Conservation (phyloP, 2,113 vertebrate species). For the Sterrhoptilus dennistouni region DNA sequence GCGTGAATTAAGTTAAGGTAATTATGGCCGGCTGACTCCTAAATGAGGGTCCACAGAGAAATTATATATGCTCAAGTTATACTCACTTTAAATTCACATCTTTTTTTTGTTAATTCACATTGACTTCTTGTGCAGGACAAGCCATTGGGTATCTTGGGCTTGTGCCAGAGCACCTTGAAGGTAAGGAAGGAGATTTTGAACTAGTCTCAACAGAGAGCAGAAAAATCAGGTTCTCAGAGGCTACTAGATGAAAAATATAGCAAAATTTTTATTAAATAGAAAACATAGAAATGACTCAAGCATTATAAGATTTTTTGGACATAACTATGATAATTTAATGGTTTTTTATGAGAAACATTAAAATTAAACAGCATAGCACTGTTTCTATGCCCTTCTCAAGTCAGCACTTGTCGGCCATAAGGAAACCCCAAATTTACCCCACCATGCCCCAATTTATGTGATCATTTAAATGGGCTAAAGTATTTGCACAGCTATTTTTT, state of each 20-base stretch:
- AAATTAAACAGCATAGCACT: neutral
- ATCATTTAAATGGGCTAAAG: neutral
- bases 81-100: constrained; percentile 13
- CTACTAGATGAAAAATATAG: neutral
- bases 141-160: neutral
- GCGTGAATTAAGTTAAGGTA: constrained; percentile 13
- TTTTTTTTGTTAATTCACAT: constrained; percentile 22
- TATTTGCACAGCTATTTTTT: neutral
- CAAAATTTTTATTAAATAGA: neutral
- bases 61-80: neutral
- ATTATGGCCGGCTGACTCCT: constrained; percentile 23
- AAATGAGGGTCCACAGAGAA: constrained; percentile 29
- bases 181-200: neutral
- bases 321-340: neutral
- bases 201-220: neutral
- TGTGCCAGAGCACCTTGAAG: neutral
- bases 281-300: neutral
- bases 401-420: neutral
- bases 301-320: neutral
- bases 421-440: neutral
- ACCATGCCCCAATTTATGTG: neutral
- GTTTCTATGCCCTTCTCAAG: neutral
- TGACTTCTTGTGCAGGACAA: neutral
- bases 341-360: neutral
- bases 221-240: neutral